Conservation (phyloP, 2,888 invertebrate genomes). For the Silvanus unidentatus region DNA sequence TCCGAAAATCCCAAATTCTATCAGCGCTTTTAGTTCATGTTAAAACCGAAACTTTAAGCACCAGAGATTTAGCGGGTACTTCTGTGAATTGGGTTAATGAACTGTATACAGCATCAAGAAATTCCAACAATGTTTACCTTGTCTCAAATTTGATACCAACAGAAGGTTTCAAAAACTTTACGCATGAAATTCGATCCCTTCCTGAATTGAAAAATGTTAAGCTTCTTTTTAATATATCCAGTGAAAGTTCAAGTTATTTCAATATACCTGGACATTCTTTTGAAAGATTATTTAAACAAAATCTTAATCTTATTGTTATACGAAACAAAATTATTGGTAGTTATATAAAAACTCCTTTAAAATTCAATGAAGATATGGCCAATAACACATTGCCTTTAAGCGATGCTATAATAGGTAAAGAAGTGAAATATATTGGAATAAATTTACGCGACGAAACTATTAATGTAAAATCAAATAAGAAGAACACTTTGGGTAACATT, state of each 20-base stretch:
- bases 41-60: constrained; percentile 21
- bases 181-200: constrained; percentile 27
- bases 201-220: constrained; percentile 29
- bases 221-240: constrained; percentile 57
- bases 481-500: constrained; percentile 38
- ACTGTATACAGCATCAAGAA: constrained; percentile 21
- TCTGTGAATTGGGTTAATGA: constrained; percentile 30
- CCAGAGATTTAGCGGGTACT: constrained; percentile 27
- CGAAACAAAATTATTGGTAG: constrained; percentile 48
- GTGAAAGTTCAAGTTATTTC: constrained; percentile 41
- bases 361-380: constrained; percentile 30
- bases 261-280: constrained; percentile 57
- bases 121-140: constrained; percentile 27
- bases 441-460: constrained; percentile 40
- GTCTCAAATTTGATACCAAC: constrained; percentile 34
- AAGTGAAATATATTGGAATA: constrained; percentile 37
- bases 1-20: constrained; percentile 30
- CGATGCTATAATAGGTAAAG: constrained; percentile 26
- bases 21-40: background rate
- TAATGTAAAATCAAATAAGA: constrained; percentile 23
- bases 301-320: constrained; percentile 73
- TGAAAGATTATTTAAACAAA: constrained; percentile 58
- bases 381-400: constrained; percentile 19
- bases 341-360: constrained; percentile 32
- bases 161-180: constrained; percentile 40